A percentile compares a stretch with the other conserved stretches of the same genome.
Conservation (phyloP, 1,140 invertebrate species). For the Drosophila aff. region DNA sequence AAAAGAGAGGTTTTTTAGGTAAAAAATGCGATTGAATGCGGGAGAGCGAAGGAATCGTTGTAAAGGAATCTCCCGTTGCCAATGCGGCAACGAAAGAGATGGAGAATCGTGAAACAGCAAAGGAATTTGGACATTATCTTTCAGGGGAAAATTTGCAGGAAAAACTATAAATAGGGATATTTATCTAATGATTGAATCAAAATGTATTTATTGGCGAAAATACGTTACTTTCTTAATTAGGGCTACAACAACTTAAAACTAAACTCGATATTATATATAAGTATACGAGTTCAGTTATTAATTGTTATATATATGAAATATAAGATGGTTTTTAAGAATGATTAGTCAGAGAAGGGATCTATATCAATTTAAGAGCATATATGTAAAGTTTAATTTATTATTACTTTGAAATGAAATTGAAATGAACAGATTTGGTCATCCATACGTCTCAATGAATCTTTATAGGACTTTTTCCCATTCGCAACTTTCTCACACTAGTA, state of each 20-base stretch:
- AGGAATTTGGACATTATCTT: conserved; percentile 36
- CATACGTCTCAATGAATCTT: background rate
- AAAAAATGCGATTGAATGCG: conserved; percentile 63
- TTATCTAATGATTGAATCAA: background rate
- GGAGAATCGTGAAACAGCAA: conserved; percentile 14
- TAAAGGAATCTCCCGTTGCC: conserved; percentile 67
- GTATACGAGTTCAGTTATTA: too few species aligned
- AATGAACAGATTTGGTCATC: background rate
- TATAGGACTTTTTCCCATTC: background rate
- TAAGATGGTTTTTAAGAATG: too few species aligned
- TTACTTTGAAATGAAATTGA: background rate
- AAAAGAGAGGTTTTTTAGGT: conserved; percentile 77
- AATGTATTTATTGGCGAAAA: background rate
- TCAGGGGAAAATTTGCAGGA: background rate
- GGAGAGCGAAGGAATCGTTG: conserved; percentile 41
- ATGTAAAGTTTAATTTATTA: too few species aligned
- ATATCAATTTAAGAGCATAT: too few species aligned
- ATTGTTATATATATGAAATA: too few species aligned
- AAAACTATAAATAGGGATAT: background rate
- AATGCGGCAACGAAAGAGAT: conserved; percentile 9
- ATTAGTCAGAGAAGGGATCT: background rate
- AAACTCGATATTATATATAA: too few species aligned
- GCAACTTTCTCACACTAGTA: conserved; percentile 29
- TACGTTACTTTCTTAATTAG: background rate
- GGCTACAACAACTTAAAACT: too few species aligned